phyloP scores from a whole-genome alignment of 2,797 vertebrate species.

The Sebastiscus tertius region DNA sequence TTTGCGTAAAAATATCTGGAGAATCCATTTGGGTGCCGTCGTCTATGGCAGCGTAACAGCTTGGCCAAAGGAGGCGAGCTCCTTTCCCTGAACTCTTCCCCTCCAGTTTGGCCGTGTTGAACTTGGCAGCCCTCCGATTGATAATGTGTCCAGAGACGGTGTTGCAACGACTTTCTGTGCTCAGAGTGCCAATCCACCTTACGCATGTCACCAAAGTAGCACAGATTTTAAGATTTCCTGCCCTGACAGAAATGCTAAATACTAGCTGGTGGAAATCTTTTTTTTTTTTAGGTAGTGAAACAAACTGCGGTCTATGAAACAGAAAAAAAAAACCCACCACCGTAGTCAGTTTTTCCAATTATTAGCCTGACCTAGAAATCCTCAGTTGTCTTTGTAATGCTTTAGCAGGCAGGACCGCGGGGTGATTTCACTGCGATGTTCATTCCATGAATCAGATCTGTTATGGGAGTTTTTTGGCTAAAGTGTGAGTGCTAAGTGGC shows the following conservation, averaged over 20 bases:
- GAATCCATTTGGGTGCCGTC: conserved; percentile 58
- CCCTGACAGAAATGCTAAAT: conserved; percentile 76
- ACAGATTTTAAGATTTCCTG: conserved; percentile 69
- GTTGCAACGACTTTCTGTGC: conserved; percentile 59
- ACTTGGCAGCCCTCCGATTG: conserved; percentile 64
- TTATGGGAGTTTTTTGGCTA: conserved; percentile 50
- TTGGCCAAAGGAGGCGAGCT: conserved; percentile 55
- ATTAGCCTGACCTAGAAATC: conserved; percentile 82
- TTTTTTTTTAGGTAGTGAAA: conserved; percentile 66
- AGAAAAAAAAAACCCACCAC: conserved; percentile 54
- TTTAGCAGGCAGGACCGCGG: conserved; percentile 62
- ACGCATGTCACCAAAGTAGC: conserved; percentile 64
- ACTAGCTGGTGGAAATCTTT: conserved; percentile 72
- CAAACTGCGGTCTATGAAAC: conserved; percentile 72
- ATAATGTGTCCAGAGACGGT: conserved; percentile 65
- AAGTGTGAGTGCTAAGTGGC: conserved; percentile 50
- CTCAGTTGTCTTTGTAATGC: conserved; percentile 73
- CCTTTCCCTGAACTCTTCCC: conserved; percentile 70
- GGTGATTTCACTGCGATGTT: conserved; percentile 62
- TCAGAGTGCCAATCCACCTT: conserved; percentile 67
- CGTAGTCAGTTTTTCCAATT: conserved; percentile 82
- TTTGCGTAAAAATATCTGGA: conserved; percentile 61
- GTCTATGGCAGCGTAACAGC: conserved; percentile 35
- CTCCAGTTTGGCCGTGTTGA: conserved; percentile 64
- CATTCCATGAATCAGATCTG: conserved; percentile 67